Base-by-base conservation (phyloP, 2,797 vertebrate species). In the Eidolon dupreanum region DNA sequence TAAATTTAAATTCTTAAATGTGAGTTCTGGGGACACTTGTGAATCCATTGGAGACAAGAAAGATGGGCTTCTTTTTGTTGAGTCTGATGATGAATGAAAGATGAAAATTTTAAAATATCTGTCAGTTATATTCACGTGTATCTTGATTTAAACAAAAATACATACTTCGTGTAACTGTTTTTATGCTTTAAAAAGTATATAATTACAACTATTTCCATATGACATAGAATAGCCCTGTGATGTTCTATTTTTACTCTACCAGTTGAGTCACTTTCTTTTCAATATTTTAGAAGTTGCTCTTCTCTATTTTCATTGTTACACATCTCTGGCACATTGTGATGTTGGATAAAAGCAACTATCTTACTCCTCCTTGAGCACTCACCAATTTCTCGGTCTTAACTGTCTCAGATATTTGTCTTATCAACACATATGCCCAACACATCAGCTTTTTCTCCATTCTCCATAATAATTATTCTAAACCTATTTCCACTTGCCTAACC, bases 1-100 rank as follows among this genome's bases (percentile, higher is more conserved):
- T 61, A 74, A 86, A 89, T 74, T 90, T 94, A 84, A 96, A 84
- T 92, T 86, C 33, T 94, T 89, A 71, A 46, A 33, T 92, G 17
- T 75, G 41, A 94, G 49, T 74, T 92, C 74, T 81, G 26, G 51
- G 36, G 22, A 90, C 16, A 31, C 28, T 65, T 68, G 36, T 19
- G 10, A 88, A 73, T 66, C 15, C 53, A 59, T 16, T 36, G 28
- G 13, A 92, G 20, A 89, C 36, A 63, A 90, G 59, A 75, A 87
- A 90, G 51, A 41, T 70, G 28, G 59, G n/a, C 15, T 87, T 86
- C 20, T 17, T 93, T 22, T 93, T 77, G 15, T 55, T 82, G 81
- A 87, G 63, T 51, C 20, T 51, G 49, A 68, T 78, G n/a, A 20
- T 86, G 74, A 87, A 65, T 57, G 53, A 83, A 83, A 65, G 63